phyloP scores from a whole-genome alignment of 1,140 invertebrate species.

The Maniola jurtina region DNA sequence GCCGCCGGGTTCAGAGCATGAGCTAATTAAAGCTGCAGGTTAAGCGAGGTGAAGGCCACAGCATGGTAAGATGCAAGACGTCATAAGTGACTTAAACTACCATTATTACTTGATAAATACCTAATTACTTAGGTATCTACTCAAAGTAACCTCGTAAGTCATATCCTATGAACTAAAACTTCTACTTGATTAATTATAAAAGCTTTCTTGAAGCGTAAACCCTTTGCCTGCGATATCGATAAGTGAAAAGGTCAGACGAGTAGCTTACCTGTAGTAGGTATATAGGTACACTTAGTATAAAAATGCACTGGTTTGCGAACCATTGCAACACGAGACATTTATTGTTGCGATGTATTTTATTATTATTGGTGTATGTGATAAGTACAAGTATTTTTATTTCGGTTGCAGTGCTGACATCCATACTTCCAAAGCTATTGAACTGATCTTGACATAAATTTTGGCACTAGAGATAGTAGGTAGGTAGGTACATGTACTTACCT shows the following conservation, averaged over 20 bases:
- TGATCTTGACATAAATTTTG: too few relatives aligned
- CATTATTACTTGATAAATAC: too few relatives aligned
- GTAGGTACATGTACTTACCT: too few relatives aligned
- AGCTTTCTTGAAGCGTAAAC: not conserved
- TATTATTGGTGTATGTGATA: not conserved
- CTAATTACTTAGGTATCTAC: slow-evolving; percentile 26
- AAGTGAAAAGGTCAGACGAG: not conserved
- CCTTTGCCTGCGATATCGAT: not conserved
- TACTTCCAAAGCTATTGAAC: too few relatives aligned
- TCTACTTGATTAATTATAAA: not conserved
- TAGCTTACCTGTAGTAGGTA: not conserved
- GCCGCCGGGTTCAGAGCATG: slow-evolving; percentile 31
- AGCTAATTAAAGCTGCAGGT: slow-evolving; percentile 40
- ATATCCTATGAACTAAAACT: not conserved
- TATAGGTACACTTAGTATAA: not conserved
- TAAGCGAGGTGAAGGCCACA: slow-evolving; percentile 46
- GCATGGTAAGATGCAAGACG: slow-evolving; percentile 13
- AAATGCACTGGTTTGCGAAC: not conserved
- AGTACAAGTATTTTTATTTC: not conserved
- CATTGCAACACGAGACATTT: not conserved
- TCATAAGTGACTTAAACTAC: too few relatives aligned
- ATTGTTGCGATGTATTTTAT: slow-evolving; percentile 4
- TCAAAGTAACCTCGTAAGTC: too few relatives aligned
- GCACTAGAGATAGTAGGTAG: too few relatives aligned
- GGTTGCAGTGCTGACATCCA: too few relatives aligned